Base-by-base conservation (phyloP, 2,888 invertebrate species). In the Carterocephalus palaemon region DNA sequence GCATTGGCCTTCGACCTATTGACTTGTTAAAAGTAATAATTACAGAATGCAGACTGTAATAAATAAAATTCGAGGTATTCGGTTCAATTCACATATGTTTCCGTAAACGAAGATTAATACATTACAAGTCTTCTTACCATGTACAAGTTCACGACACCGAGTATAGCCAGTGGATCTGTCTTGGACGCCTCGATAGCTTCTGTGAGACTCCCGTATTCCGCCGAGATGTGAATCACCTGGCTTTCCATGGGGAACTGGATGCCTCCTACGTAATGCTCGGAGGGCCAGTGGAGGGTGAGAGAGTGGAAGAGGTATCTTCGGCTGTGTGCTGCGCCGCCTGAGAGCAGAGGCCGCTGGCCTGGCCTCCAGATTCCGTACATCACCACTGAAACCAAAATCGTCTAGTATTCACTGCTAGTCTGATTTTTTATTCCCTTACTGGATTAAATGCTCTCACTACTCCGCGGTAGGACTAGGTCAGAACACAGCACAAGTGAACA, bases 221-320 rank as follows among this genome's bases (percentile, higher is more conserved):
- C 71, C 1, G 82, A 74, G 24, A 81, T 53, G 41, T 72, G 75
- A 2, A 74, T 32, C 0, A 61, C 60, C 54, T 83, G 83, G 9
- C 57, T 75, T 50, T 84, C 83, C 31, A 82, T 22, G 0, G 83
- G 82, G 51, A 67, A 81, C 20, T 62, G 59, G 0, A 74, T 39
- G 1, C 62, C 64, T 0, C 62, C 73, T 2, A 83, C 57, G 0
- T 60, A 60, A 36, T 84, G 83, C 33, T 84, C 83, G 0, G 83
- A 80, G 0, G 80, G 82, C 63, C 72, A 69, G 39, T 71, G 77
- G 0, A 80, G 16, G 4, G 61, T 56, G 16, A 83, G 34, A 0
- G 75, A 80, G 47, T 81, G 68, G 54, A 83, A 83, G 1, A 72
- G 20, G 46, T 83, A 84, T 1, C 80, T 67, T 0, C 83, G 71